These are phyloP conservation scores for Aepyceros melampus DNA, from an alignment of 2,113 vertebrate genomes.

Conservation along the genomic window DNA sequence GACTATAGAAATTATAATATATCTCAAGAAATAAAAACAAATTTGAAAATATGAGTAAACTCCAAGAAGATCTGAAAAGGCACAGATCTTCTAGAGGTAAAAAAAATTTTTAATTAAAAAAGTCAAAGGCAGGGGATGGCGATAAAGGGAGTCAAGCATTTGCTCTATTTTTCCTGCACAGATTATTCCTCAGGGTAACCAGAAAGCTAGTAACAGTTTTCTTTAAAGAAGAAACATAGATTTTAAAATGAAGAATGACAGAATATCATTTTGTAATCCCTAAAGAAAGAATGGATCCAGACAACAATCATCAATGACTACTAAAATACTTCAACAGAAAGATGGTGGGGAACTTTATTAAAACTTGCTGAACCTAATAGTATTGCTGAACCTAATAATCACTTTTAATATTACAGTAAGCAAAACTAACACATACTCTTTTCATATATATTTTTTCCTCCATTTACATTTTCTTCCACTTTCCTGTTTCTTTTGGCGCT, in stretches of 20 bases:
- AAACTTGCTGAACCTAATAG: not conserved
- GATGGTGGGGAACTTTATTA: not conserved
- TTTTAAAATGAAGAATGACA: not conserved
- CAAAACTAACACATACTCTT: not conserved
- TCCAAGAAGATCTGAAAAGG: not conserved
- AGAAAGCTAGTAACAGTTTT: not conserved
- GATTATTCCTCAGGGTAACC: not conserved
- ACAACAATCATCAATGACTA: not conserved
- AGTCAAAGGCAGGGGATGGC: not conserved
- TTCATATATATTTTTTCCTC: not conserved
- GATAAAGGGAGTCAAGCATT: not conserved
- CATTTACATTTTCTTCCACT: not conserved
- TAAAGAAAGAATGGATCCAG: not conserved
- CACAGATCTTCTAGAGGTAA: not conserved
- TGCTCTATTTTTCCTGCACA: not conserved
- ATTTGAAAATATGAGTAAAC: slow-evolving; percentile 17
- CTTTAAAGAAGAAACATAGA: not conserved
- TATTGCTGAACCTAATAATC: not conserved
- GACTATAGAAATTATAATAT: not conserved
- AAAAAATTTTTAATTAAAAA: not conserved
- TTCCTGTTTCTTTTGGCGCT: not conserved
- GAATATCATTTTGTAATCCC: not conserved
- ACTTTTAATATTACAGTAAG: not conserved
- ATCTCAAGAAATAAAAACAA: not conserved
- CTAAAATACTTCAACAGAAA: not conserved